phyloP scores from a whole-genome alignment of 30 jellyfish, hydroid and myxozoan genomes.

The Phacellophora camtschatica region DNA sequence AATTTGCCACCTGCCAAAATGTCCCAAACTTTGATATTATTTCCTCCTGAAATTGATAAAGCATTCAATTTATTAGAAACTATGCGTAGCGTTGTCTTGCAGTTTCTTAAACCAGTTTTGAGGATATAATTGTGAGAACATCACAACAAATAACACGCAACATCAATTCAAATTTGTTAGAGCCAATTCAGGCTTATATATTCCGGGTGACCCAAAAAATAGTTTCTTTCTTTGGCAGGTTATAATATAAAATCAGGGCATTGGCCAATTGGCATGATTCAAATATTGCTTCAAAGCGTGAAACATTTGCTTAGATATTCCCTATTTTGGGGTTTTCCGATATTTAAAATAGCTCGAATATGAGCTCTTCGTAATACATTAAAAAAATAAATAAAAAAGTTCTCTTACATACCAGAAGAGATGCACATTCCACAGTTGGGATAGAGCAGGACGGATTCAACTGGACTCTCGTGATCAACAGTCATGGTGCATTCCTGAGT shows the following conservation, averaged over 20 bases:
- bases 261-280: too few species aligned
- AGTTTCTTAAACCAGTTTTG: background rate
- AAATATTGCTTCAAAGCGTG: too few species aligned
- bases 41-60: slow-evolving; percentile 69
- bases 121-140: background rate
- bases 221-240: too few species aligned
- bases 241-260: too few species aligned
- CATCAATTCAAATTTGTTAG: too few species aligned
- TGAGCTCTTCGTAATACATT: background rate
- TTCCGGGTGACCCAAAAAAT: too few species aligned
- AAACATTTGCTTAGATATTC: too few species aligned
- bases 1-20: slow-evolving; percentile 86
- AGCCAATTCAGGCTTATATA: too few species aligned
- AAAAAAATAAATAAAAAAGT: background rate
- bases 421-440: slow-evolving; percentile 91
- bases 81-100: background rate
- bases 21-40: slow-evolving; percentile 93
- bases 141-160: too few species aligned
- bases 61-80: background rate
- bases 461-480: slow-evolving; percentile 94
- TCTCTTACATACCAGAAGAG: slow-evolving; percentile 83
- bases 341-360: too few species aligned
- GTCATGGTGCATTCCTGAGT: slow-evolving; percentile 37
- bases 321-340: too few species aligned
- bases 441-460: slow-evolving; percentile 78